phyloP scores from a whole-genome alignment of 2,113 vertebrate genomes.

The Platysternon megacephalum region DNA sequence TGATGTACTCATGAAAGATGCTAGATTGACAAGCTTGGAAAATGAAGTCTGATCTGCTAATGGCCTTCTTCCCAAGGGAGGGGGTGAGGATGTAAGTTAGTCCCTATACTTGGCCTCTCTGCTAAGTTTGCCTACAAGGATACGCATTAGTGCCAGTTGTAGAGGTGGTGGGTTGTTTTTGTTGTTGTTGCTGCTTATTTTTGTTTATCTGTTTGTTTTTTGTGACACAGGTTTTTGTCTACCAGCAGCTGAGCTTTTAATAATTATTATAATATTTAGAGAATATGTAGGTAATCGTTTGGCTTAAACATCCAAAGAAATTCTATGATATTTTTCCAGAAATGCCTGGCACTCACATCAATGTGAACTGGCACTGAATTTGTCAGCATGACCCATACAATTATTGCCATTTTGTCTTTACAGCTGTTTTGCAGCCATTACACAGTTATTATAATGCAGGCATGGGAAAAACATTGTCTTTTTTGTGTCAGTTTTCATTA shows the following conservation, averaged over 20 bases:
- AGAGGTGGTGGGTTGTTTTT: constrained; percentile 23
- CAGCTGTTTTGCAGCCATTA: constrained; percentile 47
- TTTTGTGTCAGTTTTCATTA: constrained; percentile 55
- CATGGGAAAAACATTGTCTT: constrained; percentile 41
- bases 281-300: neutral
- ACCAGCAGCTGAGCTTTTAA: neutral
- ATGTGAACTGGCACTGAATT: constrained; percentile 5
- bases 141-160: constrained; percentile 50
- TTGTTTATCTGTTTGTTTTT: neutral
- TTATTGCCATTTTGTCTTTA: constrained; percentile 29
- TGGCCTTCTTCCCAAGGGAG: constrained; percentile 49
- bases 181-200: neutral
- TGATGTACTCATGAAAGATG: constrained; percentile 34
- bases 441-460: constrained; percentile 3
- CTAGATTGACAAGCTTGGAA: constrained; percentile 32
- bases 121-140: constrained; percentile 44
- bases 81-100: constrained; percentile 47
- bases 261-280: constrained; percentile 1
- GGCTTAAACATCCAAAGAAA: constrained; percentile 6
- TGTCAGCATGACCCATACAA: constrained; percentile 53
- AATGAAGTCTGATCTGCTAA: constrained; percentile 58
- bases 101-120: constrained; percentile 36
- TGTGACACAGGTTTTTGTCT: neutral
- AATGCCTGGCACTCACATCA: constrained; percentile 22
- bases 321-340: neutral